Conservation (phyloP, 2,888 invertebrate genomes). For the Galeruca laticollis region DNA sequence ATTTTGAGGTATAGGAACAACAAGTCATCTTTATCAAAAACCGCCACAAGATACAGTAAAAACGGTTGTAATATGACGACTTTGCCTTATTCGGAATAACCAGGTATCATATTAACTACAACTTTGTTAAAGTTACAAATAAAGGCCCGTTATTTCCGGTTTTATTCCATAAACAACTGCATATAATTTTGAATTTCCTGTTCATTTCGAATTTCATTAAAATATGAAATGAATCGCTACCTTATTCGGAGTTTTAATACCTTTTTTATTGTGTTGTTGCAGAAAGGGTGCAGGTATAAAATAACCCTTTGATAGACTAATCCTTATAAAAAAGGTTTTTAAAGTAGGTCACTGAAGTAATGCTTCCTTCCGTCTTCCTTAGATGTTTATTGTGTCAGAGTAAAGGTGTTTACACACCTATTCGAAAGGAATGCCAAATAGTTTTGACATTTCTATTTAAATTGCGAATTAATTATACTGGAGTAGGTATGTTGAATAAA, state of each 20-base stretch:
- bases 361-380: not conserved
- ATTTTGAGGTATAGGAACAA: no score
- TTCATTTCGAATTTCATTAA: conserved; percentile 31
- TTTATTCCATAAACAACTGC: conserved; percentile 17
- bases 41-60: not conserved
- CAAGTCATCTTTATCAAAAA: not conserved
- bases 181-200: conserved; percentile 33
- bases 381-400: conserved; percentile 5
- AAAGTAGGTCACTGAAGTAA: conserved; percentile 15
- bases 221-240: conserved; percentile 20
- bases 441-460: not conserved
- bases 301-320: conserved; percentile 11
- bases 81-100: not conserved
- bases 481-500: no score
- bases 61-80: not conserved
- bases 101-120: not conserved
- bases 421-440: not conserved
- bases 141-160: conserved; percentile 3
- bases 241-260: conserved; percentile 26
- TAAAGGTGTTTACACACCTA: not conserved
- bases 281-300: conserved; percentile 19
- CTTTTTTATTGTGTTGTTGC: conserved; percentile 20
- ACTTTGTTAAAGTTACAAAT: not conserved
- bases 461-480: no score
- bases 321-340: not conserved